These are phyloP conservation scores for Nomada fucata DNA, from an alignment of 2,888 invertebrate species.

Conservation along the genomic window DNA sequence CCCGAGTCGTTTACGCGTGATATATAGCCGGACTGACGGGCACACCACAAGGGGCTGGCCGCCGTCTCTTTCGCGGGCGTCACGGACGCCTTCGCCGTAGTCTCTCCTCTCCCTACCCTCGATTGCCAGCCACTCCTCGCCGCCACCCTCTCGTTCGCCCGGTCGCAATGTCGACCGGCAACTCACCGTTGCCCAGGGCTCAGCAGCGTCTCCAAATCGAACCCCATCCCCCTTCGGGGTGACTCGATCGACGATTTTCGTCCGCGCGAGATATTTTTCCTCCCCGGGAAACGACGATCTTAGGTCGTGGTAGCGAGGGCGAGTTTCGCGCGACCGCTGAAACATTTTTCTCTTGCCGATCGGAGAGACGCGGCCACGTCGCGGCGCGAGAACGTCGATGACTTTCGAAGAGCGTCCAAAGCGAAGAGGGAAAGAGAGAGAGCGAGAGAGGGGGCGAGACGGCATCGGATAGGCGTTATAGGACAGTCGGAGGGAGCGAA, in stretches of 20 bases:
- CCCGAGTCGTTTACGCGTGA: conserved; percentile 80
- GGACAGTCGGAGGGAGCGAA: conserved; percentile 24
- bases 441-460: conserved; percentile 32
- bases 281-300: no score
- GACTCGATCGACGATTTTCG: conserved; percentile 22
- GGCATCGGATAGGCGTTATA: conserved; percentile 33
- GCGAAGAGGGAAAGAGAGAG: conserved; percentile 31
- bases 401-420: conserved; percentile 52
- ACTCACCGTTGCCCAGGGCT: conserved; percentile 34
- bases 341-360: conserved; percentile 73
- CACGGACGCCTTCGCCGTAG: conserved; percentile 58
- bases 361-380: conserved; percentile 65
- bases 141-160: conserved; percentile 44
- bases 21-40: conserved; percentile 79
- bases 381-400: conserved; percentile 59
- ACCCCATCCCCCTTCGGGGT: conserved; percentile 29
- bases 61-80: conserved; percentile 68
- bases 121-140: conserved; percentile 4
- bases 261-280: not conserved
- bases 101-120: conserved; percentile 12
- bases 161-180: conserved; percentile 59
- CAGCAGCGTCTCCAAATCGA: conserved; percentile 29
- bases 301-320: not conserved
- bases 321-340: conserved; percentile 61
- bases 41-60: conserved; percentile 71